Percentiles rank a stretch among this genome's conserved stretches.
Conservation (phyloP, 2,888 invertebrate species). For the Mimas tiliae region DNA sequence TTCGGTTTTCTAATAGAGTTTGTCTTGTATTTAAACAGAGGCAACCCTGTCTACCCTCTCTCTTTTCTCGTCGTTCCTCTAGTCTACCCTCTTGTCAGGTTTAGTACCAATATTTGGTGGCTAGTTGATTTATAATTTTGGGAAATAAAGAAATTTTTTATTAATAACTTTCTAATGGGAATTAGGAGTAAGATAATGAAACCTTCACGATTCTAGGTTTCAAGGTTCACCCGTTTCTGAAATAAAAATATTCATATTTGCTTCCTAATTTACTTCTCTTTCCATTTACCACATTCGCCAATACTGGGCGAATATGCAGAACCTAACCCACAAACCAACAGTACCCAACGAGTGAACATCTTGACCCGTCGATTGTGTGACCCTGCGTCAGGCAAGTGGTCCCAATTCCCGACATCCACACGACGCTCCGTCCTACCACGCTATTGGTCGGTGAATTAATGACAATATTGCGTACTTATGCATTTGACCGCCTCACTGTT, state of each 20-base stretch:
- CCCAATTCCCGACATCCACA: conserved; percentile 71
- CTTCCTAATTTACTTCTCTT: not conserved
- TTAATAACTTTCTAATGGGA: no score
- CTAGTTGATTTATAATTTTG: no score
- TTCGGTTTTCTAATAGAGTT: no score
- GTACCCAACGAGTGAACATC: conserved; percentile 51
- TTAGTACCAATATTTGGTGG: no score
- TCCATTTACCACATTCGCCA: not conserved
- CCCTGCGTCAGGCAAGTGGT: conserved; percentile 75
- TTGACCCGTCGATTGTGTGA: conserved; percentile 67
- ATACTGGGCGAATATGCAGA: conserved; percentile 30
- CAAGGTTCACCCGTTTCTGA: not conserved
- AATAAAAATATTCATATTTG: not conserved
- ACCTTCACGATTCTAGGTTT: no score
- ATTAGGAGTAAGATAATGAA: no score
- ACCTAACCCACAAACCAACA: conserved; percentile 29
- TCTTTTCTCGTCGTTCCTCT: no score
- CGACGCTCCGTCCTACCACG: conserved; percentile 49
- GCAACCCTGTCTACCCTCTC: no score
- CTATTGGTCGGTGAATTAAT: conserved; percentile 78
- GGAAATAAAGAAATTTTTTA: no score
- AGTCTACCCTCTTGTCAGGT: no score
- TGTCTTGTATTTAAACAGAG: no score
- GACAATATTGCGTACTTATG: conserved; percentile 73
- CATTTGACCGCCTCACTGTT: conserved; percentile 68